These are phyloP conservation scores for Lacerta bilineata DNA, from an alignment of 2,797 vertebrate genomes.

Conservation along the genomic window DNA sequence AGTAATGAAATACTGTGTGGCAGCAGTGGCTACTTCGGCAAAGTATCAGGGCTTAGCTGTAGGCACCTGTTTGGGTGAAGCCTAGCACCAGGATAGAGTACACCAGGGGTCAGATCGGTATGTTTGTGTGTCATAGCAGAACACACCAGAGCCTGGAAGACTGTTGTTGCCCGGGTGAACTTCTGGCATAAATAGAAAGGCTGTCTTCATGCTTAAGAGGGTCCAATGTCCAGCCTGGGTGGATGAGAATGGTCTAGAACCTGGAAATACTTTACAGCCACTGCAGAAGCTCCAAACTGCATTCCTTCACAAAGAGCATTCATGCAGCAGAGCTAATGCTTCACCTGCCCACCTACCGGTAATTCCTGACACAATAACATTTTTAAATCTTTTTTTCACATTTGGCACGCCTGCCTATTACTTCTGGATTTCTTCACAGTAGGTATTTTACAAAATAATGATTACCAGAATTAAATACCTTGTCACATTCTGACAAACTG, in stretches of 20 bases:
- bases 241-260: not conserved
- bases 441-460: conserved; percentile 27
- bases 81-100: too few relatives aligned
- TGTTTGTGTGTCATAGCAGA: not conserved
- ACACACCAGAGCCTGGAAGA: not conserved
- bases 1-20: conserved; percentile 26
- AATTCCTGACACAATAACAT: not conserved
- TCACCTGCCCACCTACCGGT: not conserved
- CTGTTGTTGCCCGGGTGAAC: not conserved
- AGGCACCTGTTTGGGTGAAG: not conserved
- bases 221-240: too few relatives aligned
- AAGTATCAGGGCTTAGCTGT: not conserved
- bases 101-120: not conserved
- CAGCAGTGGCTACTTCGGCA: conserved; percentile 8
- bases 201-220: not conserved
- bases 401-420: conserved; percentile 29
- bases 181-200: not conserved
- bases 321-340: not conserved
- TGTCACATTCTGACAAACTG: conserved; percentile 15
- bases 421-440: not conserved
- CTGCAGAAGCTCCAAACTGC: not conserved
- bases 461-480: not conserved
- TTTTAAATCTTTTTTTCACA: conserved; percentile 30
- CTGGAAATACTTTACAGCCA: not conserved
- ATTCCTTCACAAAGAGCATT: not conserved